Conservation (phyloP, 2,113 vertebrate genomes). For the Axis porcinus region DNA sequence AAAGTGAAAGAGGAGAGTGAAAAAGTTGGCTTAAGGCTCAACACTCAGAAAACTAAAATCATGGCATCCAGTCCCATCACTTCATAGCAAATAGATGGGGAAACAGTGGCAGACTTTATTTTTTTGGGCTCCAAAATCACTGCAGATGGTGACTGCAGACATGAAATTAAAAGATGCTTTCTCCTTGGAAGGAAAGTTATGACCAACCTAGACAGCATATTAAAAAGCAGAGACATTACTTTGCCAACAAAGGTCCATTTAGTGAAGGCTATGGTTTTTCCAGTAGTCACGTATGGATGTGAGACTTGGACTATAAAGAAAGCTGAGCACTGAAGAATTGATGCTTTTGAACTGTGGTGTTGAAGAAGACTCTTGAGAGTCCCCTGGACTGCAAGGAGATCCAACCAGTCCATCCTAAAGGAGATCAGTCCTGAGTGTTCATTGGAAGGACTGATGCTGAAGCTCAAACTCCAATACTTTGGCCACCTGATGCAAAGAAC, state of each 20-base stretch:
- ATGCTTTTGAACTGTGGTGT: not conserved
- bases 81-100: not conserved
- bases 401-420: not conserved
- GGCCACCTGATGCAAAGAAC: not conserved
- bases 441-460: not conserved
- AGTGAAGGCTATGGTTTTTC: not conserved
- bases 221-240: not conserved
- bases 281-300: not conserved
- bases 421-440: not conserved
- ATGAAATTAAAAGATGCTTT: not conserved
- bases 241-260: not conserved
- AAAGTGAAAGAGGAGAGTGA: not conserved
- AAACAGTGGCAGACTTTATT: not conserved
- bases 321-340: fast-evolving
- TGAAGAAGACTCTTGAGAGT: not conserved
- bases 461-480: not conserved
- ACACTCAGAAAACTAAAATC: not conserved
- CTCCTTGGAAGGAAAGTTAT: not conserved
- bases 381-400: not conserved
- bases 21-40: not conserved
- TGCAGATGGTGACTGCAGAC: not conserved
- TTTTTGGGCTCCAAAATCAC: not conserved
- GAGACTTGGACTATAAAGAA: not conserved
- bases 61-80: not conserved
- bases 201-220: not conserved